Percentiles rank a stretch among this genome's conserved stretches.
phyloP scores from a whole-genome alignment of 2,797 vertebrate species.

The Coregonus ussuriensis region DNA sequence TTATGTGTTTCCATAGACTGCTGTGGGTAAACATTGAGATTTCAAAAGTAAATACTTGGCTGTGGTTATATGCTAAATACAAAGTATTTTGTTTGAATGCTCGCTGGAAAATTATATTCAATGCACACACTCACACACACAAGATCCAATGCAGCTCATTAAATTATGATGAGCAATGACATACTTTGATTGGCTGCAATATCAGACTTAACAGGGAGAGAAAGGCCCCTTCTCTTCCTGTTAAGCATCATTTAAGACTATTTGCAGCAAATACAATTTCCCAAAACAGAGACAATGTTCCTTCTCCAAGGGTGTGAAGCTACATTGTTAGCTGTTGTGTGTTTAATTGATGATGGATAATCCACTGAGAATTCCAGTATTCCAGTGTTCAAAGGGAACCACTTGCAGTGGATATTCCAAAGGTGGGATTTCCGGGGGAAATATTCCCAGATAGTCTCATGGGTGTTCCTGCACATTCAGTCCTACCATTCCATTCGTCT shows the following conservation, averaged over 20 bases:
- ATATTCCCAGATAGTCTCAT: not conserved
- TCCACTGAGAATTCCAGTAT: constrained; percentile 6
- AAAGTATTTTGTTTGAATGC: constrained; percentile 21
- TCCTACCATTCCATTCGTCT: not conserved
- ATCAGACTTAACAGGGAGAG: constrained; percentile 56
- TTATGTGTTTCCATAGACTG: not conserved
- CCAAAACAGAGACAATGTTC: constrained; percentile 40
- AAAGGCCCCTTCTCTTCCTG: constrained; percentile 33
- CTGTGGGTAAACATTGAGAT: not conserved
- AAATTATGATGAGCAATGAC: constrained; percentile 74
- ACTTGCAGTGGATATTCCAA: not conserved
- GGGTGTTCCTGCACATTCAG: not conserved
- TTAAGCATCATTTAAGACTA: constrained; percentile 25
- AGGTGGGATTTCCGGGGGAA: not conserved
- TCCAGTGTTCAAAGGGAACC: not conserved
- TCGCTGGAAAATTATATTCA: constrained; percentile 25
- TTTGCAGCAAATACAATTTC: constrained; percentile 25
- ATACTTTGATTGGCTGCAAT: constrained; percentile 68
- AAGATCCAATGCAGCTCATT: constrained; percentile 49
- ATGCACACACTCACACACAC: constrained; percentile 17
- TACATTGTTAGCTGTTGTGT: constrained; percentile 9
- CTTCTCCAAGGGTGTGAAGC: constrained; percentile 18
- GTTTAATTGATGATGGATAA: constrained; percentile 23
- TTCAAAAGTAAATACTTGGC: not conserved
- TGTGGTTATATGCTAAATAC: not conserved